phyloP scores from a whole-genome alignment of 1,140 invertebrate species.

The Zaprionus kolodkinae region DNA sequence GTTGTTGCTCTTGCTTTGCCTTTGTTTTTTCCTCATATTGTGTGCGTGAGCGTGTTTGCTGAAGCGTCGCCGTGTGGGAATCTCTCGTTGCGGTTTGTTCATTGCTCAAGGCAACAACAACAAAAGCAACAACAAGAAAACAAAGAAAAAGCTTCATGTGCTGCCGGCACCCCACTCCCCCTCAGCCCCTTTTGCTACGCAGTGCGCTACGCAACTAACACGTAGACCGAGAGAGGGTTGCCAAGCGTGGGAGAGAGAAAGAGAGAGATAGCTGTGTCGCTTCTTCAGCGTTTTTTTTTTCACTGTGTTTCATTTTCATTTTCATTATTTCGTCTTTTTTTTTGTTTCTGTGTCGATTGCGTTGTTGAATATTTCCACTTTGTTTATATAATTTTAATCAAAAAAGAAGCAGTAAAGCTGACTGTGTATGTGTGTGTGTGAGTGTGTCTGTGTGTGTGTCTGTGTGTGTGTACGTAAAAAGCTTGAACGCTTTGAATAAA shows the following conservation, averaged over 20 bases:
- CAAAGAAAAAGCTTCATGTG: constrained; percentile 50
- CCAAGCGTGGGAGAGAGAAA: background rate
- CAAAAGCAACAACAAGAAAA: constrained; percentile 32
- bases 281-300: constrained; percentile 32
- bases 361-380: constrained; percentile 83
- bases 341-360: constrained; percentile 80
- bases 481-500: constrained; percentile 79
- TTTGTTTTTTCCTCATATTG: constrained; percentile 7
- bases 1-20: constrained; percentile 15
- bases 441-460: constrained; percentile 6
- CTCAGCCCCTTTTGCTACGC: constrained; percentile 15
- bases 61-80: constrained; percentile 57
- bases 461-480: constrained; percentile 56
- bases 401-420: constrained; percentile 59
- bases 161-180: constrained; percentile 1
- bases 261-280: constrained; percentile 33
- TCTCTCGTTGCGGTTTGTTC: constrained; percentile 58
- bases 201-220: constrained; percentile 47
- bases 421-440: constrained; percentile 1
- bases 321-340: constrained; percentile 70
- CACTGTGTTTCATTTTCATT: constrained; percentile 56
- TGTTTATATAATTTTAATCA: constrained; percentile 84
- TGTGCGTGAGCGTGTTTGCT: constrained; percentile 31
- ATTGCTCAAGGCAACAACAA: constrained; percentile 41
- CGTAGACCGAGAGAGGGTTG: background rate